Evolutionary conservation across 2,797 vertebrate genomes (phyloP).

Genomic region (Typhlichthys eigenmanni): DNA sequence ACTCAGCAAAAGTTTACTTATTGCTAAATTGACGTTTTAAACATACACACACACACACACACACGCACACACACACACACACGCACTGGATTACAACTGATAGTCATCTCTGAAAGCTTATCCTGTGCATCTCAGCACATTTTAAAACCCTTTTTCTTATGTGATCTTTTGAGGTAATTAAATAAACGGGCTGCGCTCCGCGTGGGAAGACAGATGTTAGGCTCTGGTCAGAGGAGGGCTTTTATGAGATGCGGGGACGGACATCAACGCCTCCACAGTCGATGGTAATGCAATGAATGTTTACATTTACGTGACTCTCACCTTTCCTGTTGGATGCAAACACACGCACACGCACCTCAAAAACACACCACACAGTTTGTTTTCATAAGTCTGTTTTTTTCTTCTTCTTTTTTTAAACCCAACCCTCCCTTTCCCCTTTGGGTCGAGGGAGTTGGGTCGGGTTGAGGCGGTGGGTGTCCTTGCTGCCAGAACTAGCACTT

Average conservation of each 20-base stretch:
- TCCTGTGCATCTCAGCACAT: constrained; percentile 80
- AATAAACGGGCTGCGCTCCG: constrained; percentile 73
- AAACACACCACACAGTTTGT: constrained; percentile 56
- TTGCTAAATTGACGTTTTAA: constrained; percentile 59
- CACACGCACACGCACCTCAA: constrained; percentile 59
- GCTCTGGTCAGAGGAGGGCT: constrained; percentile 73
- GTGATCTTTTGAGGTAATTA: constrained; percentile 77
- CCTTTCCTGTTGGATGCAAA: constrained; percentile 68
- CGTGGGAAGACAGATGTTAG: constrained; percentile 68
- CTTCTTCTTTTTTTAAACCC: constrained; percentile 15
- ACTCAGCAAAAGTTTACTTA: constrained; percentile 62
- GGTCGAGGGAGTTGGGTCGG: constrained; percentile 28
- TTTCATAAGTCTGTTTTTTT: constrained; percentile 61
- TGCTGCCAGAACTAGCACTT: constrained; percentile 73
- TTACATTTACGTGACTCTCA: constrained; percentile 78
- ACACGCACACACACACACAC: constrained; percentile 11
- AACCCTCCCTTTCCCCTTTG: constrained; percentile 27
- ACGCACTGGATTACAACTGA: constrained; percentile 58
- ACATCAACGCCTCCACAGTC: constrained; percentile 68
- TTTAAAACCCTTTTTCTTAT: constrained; percentile 67
- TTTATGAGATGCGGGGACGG: constrained; percentile 67
- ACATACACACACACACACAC: constrained; percentile 33
- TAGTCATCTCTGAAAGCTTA: constrained; percentile 69
- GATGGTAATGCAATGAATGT: constrained; percentile 77
- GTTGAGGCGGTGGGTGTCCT: constrained; percentile 12